Evolutionary conservation across 2,797 vertebrate species (phyloP).

Genomic region (Poeciliopsis infans): DNA sequence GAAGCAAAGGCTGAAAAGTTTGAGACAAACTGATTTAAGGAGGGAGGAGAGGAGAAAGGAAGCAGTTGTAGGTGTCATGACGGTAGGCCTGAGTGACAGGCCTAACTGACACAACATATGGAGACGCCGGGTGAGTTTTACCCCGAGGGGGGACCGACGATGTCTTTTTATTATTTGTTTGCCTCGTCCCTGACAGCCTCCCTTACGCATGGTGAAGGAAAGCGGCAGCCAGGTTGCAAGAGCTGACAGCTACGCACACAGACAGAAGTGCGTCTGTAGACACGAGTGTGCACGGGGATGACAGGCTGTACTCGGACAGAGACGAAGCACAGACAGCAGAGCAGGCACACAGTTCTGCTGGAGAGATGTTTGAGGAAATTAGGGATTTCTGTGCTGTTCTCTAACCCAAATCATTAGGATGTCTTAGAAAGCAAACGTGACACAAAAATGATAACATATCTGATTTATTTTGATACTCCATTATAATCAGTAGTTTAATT

Average conservation of each 20-base stretch:
- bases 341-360: conserved; percentile 32
- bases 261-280: conserved; percentile 42
- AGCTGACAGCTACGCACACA: conserved; percentile 51
- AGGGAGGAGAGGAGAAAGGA: conserved; percentile 39
- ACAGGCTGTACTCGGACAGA: conserved; percentile 59
- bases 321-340: conserved; percentile 64
- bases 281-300: conserved; percentile 39
- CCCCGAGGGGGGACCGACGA: conserved; percentile 74
- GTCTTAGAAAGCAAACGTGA: background rate
- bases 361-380: conserved; percentile 15
- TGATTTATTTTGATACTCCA: background rate
- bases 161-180: conserved; percentile 71
- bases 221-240: conserved; percentile 68
- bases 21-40: conserved; percentile 43
- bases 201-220: conserved; percentile 58
- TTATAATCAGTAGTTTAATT: background rate
- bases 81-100: conserved; percentile 77
- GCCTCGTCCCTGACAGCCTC: conserved; percentile 73
- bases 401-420: conserved; percentile 9
- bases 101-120: conserved; percentile 80
- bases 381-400: conserved; percentile 13
- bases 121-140: conserved; percentile 75
- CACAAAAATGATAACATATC: background rate
- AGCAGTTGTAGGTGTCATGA: conserved; percentile 71
- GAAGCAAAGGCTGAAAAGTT: conserved; percentile 33